These are phyloP conservation scores for Drosophila persimilis DNA, from an alignment of 1,140 invertebrate species.

Conservation along the genomic window DNA sequence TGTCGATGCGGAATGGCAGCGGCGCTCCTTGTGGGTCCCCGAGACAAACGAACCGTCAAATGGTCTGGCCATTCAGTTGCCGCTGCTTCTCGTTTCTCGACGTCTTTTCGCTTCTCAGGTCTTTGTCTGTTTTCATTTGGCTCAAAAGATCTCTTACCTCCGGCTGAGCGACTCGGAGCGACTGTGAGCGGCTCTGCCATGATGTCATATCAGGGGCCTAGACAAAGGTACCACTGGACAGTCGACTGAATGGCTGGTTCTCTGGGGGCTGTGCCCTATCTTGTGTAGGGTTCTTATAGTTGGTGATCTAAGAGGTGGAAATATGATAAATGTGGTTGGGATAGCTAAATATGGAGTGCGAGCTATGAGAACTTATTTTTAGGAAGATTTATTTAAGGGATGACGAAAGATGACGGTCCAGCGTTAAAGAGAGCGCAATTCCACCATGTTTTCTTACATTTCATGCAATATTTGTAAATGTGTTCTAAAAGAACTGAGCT, in stretches of 20 bases:
- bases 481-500: no score
- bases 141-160: slow-evolving; percentile 24
- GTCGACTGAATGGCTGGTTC: slow-evolving; percentile 23
- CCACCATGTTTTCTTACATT: no score
- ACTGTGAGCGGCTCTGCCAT: slow-evolving; percentile 9
- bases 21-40: slow-evolving; percentile 24
- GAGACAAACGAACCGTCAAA: slow-evolving; percentile 40
- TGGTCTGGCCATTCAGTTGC: slow-evolving; percentile 35
- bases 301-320: no score
- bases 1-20: slow-evolving; percentile 1
- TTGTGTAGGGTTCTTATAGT: no score
- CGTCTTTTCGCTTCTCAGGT: slow-evolving; percentile 5
- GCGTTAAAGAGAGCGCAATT: no score
- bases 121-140: slow-evolving; percentile 28
- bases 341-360: no score
- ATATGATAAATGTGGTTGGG: no score
- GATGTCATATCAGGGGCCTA: slow-evolving; percentile 44
- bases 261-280: slow-evolving; percentile 14
- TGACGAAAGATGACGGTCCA: no score
- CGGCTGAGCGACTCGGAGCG: neutral
- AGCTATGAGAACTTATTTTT: no score
- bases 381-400: no score
- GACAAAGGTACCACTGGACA: slow-evolving; percentile 26
- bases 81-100: slow-evolving; percentile 14
- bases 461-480: no score